Conservation (phyloP, 2,797 vertebrate species). For the Hydrolagus colliei region DNA sequence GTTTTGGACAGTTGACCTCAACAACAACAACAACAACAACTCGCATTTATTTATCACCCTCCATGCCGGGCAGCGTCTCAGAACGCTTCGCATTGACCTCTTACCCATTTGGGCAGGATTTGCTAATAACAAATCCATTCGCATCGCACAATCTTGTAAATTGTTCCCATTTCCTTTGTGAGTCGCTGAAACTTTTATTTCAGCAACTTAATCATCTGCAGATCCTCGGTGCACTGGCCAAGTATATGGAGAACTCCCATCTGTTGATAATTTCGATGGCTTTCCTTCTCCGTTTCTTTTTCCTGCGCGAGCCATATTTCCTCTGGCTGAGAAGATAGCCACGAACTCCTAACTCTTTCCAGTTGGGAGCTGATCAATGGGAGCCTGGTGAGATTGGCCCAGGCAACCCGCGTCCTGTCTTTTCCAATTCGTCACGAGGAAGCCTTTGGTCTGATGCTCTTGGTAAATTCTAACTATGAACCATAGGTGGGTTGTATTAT, state of each 20-base stretch:
- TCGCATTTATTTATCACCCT: too few relatives aligned
- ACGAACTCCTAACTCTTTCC: too few relatives aligned
- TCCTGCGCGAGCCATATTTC: neutral
- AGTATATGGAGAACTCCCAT: neutral
- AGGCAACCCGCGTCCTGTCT: neutral
- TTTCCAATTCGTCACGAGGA: neutral
- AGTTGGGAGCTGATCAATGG: neutral
- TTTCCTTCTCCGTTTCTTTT: neutral
- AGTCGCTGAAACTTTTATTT: neutral
- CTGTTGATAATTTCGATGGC: too few relatives aligned
- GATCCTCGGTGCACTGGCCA: neutral
- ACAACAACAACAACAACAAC: too few relatives aligned
- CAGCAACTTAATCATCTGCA: neutral
- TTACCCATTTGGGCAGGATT: too few relatives aligned
- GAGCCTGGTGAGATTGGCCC: neutral
- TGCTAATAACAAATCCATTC: too few relatives aligned
- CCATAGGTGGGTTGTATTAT: too few relatives aligned
- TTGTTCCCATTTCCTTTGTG: neutral
- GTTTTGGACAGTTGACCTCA: too few relatives aligned
- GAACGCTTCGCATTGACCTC: too few relatives aligned
- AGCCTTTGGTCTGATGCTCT: neutral
- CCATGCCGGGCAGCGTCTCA: too few relatives aligned
- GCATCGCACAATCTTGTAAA: neutral
- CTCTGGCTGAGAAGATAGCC: neutral
- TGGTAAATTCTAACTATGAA: too few relatives aligned